These are phyloP conservation scores for Scartelaos histophorus DNA, from an alignment of 2,113 vertebrate species.

Conservation along the genomic window DNA sequence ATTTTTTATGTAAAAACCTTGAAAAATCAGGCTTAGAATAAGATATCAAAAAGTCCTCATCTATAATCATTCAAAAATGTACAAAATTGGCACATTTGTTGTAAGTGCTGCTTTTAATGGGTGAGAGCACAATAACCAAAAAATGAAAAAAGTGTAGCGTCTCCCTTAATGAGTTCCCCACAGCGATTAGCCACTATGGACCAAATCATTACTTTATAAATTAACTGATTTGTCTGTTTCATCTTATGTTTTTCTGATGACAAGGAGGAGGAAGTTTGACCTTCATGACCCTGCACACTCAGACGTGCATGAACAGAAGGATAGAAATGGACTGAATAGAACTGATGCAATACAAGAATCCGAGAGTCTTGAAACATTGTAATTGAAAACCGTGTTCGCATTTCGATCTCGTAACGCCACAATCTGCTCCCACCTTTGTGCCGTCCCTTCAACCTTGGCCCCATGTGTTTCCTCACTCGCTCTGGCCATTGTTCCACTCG, in stretches of 20 bases:
- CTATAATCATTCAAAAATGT: no score
- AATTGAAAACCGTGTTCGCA: not conserved
- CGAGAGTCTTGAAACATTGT: no score
- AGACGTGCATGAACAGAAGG: not conserved
- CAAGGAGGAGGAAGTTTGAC: not conserved
- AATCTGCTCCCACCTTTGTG: not conserved
- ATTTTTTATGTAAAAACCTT: no score
- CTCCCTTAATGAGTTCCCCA: not conserved
- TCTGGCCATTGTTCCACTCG: not conserved
- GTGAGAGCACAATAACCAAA: no score
- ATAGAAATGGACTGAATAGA: not conserved
- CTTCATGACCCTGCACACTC: not conserved
- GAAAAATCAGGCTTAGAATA: no score
- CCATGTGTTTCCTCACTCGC: not conserved
- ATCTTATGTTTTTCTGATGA: not conserved
- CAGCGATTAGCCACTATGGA: not conserved
- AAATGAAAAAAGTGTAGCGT: no score
- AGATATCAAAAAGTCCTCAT: no score
- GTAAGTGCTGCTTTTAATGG: no score
- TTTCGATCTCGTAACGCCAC: no score
- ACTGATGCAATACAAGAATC: not conserved
- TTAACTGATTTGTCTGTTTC: not conserved
- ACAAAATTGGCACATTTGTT: no score
- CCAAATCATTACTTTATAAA: not conserved
- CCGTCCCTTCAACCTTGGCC: not conserved